Evolutionary conservation across 2,888 invertebrate species (phyloP).

Genomic region (Trachelus troglodyta): DNA sequence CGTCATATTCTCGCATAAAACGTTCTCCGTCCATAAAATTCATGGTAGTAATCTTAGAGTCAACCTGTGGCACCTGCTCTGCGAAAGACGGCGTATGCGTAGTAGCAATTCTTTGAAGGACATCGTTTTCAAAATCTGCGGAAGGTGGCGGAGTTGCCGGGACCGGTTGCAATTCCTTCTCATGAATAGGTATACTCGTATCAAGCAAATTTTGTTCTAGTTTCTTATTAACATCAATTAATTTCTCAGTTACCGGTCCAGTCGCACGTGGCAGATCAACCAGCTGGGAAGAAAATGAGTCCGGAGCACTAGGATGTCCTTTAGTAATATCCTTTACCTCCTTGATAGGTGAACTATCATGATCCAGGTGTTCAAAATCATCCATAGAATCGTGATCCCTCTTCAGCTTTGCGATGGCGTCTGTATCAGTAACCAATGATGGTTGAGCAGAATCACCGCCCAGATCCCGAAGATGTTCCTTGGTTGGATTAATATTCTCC

Average conservation of each 20-base stretch:
- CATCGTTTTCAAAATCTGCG: constrained; percentile 47
- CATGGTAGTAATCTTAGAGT: constrained; percentile 48
- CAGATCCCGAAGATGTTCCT: neutral
- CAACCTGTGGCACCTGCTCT: constrained; percentile 26
- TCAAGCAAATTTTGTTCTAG: constrained; percentile 37
- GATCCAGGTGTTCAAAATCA: constrained; percentile 80
- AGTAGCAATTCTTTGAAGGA: constrained; percentile 30
- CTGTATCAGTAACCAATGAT: neutral
- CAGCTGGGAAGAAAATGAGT: constrained; percentile 29
- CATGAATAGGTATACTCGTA: constrained; percentile 37
- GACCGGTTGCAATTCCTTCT: constrained; percentile 38
- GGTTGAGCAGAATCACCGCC: neutral
- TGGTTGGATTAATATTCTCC: neutral
- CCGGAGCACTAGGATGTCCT: constrained; percentile 7
- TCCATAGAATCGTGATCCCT: constrained; percentile 79
- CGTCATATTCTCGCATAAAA: neutral
- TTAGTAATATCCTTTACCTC: constrained; percentile 35
- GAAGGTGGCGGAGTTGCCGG: constrained; percentile 59
- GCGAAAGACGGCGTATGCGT: constrained; percentile 26
- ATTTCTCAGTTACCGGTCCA: constrained; percentile 51
- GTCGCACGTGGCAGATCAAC: constrained; percentile 51
- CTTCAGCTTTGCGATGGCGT: constrained; percentile 44
- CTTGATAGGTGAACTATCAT: constrained; percentile 68
- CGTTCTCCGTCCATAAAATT: constrained; percentile 52
- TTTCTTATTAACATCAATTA: neutral